A percentile compares a stretch with the other conserved stretches of the same genome.
These are phyloP conservation scores for Agapetus fuscipes DNA, from an alignment of 2,888 invertebrate genomes.

Conservation along the genomic window DNA sequence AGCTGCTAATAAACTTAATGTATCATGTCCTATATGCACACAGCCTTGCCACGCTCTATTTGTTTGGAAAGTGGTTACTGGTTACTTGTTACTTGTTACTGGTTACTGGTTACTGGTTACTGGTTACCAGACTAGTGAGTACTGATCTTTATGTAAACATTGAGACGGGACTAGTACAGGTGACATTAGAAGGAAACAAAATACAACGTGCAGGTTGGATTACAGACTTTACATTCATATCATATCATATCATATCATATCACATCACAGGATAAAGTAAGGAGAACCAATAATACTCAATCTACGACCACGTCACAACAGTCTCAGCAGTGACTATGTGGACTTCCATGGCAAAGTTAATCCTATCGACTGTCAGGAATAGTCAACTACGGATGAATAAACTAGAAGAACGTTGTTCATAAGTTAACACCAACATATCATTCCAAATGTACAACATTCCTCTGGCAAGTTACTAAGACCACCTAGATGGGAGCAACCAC, in stretches of 20 bases:
- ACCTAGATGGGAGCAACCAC: slow-evolving; percentile 21
- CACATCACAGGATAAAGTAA: no score
- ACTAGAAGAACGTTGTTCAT: slow-evolving; percentile 21
- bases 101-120: no score
- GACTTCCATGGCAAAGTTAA: no score
- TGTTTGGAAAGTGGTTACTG: slow-evolving; percentile 4
- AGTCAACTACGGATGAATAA: slow-evolving; percentile 12
- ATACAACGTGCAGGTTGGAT: slow-evolving; percentile 20
- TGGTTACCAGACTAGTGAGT: slow-evolving; percentile 7
- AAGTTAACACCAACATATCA: slow-evolving; percentile 19
- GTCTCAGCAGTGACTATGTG: slow-evolving; percentile 18
- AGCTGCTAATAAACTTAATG: slow-evolving; percentile 15
- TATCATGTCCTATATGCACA: slow-evolving; percentile 53
- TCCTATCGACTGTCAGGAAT: no score
- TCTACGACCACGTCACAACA: slow-evolving; percentile 18
- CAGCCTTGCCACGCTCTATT: slow-evolving; percentile 62
- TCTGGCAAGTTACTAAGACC: slow-evolving; percentile 15
- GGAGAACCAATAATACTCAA: no score
- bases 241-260: no score
- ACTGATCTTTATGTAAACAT: slow-evolving; percentile 8
- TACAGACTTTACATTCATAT: slow-evolving; percentile 19
- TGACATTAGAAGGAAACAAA: slow-evolving; percentile 15
- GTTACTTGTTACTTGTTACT: no score
- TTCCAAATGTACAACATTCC: slow-evolving; percentile 22
- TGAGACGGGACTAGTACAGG: slow-evolving; percentile 8